Evolutionary conservation across 1,140 invertebrate genomes (phyloP).

Genomic region (Maniola jurtina): DNA sequence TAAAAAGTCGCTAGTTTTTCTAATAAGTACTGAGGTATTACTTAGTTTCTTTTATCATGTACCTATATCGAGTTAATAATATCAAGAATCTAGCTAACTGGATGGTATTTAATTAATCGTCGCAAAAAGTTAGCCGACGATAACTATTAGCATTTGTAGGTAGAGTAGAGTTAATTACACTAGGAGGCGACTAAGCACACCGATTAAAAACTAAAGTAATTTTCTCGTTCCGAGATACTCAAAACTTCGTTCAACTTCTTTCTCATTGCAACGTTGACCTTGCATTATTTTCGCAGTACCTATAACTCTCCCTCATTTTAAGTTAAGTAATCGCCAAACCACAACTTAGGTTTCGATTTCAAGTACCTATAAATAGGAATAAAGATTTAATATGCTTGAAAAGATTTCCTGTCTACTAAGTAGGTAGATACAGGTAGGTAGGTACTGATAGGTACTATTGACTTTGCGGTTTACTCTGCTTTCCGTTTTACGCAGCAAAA

Average conservation of each 20-base stretch:
- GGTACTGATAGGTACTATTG: neutral
- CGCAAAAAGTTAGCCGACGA: neutral
- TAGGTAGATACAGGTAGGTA: too few species aligned
- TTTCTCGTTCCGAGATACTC: slow-evolving; percentile 22
- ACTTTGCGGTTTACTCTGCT: neutral
- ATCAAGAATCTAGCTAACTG: neutral
- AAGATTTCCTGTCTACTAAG: too few species aligned
- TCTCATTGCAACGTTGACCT: slow-evolving; percentile 3
- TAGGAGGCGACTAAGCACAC: slow-evolving; percentile 15
- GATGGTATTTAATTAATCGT: neutral
- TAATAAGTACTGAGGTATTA: too few species aligned
- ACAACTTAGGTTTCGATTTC: too few species aligned
- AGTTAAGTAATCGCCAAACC: too few species aligned
- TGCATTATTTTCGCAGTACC: neutral
- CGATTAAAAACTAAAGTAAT: slow-evolving; percentile 27
- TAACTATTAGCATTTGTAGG: neutral
- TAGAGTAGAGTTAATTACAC: neutral
- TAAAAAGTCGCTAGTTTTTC: too few species aligned
- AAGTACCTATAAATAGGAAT: too few species aligned
- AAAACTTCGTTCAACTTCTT: slow-evolving; percentile 7
- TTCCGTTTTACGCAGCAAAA: neutral
- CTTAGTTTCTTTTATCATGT: too few species aligned
- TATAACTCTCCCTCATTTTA: too few species aligned
- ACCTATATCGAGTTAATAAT: too few species aligned
- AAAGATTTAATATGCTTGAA: too few species aligned